Evolutionary conservation across 2,113 vertebrate species (phyloP), one percentile per base, ranked within the genome.

Genomic region (Microcebus griseorufus): DNA sequence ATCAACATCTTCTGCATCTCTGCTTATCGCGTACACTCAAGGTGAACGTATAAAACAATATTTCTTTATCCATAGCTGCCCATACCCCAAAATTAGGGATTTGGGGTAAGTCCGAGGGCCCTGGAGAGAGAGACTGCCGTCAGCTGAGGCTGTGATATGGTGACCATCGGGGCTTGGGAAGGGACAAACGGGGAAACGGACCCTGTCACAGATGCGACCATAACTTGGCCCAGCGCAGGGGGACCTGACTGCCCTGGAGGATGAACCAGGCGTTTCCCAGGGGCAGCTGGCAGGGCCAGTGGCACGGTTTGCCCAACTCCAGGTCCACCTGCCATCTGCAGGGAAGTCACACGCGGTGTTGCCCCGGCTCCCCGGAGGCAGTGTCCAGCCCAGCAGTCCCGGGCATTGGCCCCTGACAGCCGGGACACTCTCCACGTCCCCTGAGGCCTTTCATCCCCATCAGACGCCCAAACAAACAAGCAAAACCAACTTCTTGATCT

Each of bases 381-480:
- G 45, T 9, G 10, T 75, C 75, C 82, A 48, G 69, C 69, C 34
- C 88, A 27, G 58, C 53, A 20, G 0, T 53, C 3, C 53, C 9
- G 27, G 51, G 53, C 51, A 39, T 0, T 16, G 29, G n/a, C 62
- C 65, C 62, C 65, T 10, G 17, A 20, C 75, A 76, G 39, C 48
- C 58, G 27, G 64, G 53, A 83, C 79, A 18, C 73, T 67, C 65
- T 69, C 73, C 1, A 22, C 65, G 65, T 37, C 53, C 81, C 70
- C 2, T 0, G 27, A 93, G 76, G 58, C 20, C 60, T 93, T 89
- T 42, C n/a, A 6, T 95, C 72, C 90, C 92, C 1, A 6, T 25
- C 10, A 22, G 92, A 55, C 79, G 88, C 92, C 96, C 86, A 96
- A 95, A 84, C 53, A 93, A 96, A 94, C 32, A 18, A 51, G 84